Evolutionary conservation across 2,888 invertebrate genomes (phyloP), one percentile per base, ranked within the genome.

Genomic region (Luperina nickerlii): DNA sequence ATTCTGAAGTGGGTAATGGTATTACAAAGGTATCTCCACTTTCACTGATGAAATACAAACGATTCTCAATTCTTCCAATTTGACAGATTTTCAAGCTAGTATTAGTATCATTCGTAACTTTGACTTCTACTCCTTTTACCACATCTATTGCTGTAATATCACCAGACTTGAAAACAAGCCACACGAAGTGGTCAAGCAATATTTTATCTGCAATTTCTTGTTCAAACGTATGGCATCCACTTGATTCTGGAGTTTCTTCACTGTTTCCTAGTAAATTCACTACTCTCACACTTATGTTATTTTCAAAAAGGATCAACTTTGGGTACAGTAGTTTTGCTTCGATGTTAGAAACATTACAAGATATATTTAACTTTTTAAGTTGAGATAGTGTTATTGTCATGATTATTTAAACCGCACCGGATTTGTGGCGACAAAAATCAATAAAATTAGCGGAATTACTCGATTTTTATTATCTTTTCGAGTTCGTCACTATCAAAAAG

Each of bases 141-240:
- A 94, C 82, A 84, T 96, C 89, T 62, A 94, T 90, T n/a, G 94
- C 91, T 20, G 90, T 80, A 38, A 96, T 88, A 85, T 94, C 91
- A 63, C 93, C 94, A 18, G 95, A 94, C 81, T 92, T 92, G 32
- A 95, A 88, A 69, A 94, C 87, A 51, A 96, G 76, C 96, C 96
- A 96, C 18, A 97, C 82, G 77, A 93, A 90, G 67, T 93, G 87
- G 38, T 94, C 92, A 74, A 93, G 90, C 24, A 95, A 81, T 68
- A 89, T 84, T 81, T 90, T 91, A 84, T 94, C 93, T 42, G 87
- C 78, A 62, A 96, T 92, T 83, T 93, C 93, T 60, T 91, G 87
- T 60, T 93, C 90, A 74, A 94, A 91, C 63, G 86, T 82, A 79
- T 88, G 92, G 65, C 63, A 69, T 51, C 24, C 70, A 65, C 81